Evolutionary conservation across 2,888 invertebrate genomes (phyloP).

Genomic region (Aproaerema taeniolella): DNA sequence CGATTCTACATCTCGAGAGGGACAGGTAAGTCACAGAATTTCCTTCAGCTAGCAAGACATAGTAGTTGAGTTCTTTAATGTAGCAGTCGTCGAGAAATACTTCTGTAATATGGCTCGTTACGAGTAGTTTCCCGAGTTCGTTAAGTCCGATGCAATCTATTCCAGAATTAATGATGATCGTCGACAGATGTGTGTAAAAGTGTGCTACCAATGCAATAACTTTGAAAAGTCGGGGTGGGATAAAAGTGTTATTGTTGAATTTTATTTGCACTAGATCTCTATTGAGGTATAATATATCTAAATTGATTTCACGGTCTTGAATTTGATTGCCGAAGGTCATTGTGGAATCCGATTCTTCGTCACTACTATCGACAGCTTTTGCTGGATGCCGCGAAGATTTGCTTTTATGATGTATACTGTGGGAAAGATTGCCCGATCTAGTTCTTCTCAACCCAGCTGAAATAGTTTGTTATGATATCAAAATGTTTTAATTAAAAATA

Average conservation of each 20-base stretch:
- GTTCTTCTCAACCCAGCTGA: too few species aligned
- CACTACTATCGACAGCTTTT: too few species aligned
- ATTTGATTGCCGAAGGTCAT: too few species aligned
- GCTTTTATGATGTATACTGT: too few species aligned
- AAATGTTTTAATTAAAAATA: too few species aligned
- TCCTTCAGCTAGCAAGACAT: not conserved
- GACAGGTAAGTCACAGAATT: not conserved
- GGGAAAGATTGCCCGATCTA: too few species aligned
- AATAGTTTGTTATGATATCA: too few species aligned
- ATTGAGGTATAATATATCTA: not conserved
- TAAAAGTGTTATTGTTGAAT: not conserved
- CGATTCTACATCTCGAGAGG: slow-evolving; percentile 1
- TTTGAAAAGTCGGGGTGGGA: not conserved
- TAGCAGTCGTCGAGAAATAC: slow-evolving; percentile 15
- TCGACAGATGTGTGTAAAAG: not conserved
- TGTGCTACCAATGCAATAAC: not conserved
- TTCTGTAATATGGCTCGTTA: not conserved
- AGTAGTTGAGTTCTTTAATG: slow-evolving; percentile 34
- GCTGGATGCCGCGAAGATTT: too few species aligned
- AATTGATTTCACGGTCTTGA: too few species aligned
- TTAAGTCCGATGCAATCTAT: not conserved
- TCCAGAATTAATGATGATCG: not conserved
- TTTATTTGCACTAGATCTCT: not conserved
- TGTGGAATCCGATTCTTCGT: too few species aligned
- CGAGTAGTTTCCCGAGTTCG: not conserved